phyloP scores from a whole-genome alignment of 2,797 vertebrate species.

The Neosalanx taihuensis region DNA sequence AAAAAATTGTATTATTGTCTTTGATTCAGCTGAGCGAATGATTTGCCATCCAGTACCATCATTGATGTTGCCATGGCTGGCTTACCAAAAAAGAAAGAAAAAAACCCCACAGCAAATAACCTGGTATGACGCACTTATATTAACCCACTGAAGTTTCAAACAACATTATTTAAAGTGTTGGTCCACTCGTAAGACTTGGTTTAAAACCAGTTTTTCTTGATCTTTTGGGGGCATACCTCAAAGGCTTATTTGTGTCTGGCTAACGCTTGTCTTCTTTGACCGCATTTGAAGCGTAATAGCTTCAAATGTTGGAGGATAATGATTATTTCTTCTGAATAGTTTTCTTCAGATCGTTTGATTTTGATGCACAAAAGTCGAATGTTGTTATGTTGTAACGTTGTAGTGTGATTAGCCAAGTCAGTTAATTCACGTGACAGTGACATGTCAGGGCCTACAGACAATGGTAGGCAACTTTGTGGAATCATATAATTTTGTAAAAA shows the following conservation, averaged over 20 bases:
- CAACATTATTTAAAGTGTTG: conserved; percentile 34
- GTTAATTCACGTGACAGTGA: too few relatives aligned
- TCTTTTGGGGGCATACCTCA: conserved; percentile 40
- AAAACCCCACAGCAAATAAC: too few relatives aligned
- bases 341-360: neutral
- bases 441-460: neutral
- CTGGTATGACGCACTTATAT: too few relatives aligned
- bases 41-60: neutral
- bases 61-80: too few relatives aligned
- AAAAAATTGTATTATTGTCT: neutral
- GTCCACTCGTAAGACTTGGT: conserved; percentile 18
- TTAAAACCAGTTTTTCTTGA: conserved; percentile 55
- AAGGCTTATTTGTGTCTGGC: conserved; percentile 6
- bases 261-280: neutral
- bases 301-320: neutral
- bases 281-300: neutral
- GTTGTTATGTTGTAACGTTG: neutral
- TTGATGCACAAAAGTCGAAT: neutral
- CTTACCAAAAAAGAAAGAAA: too few relatives aligned
- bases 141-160: too few relatives aligned
- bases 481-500: too few relatives aligned
- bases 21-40: neutral
- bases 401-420: neutral
- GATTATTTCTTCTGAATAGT: neutral
- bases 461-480: neutral